Evolutionary conservation across 2,888 invertebrate genomes (phyloP).

Genomic region (Gastrophysa polygoni): DNA sequence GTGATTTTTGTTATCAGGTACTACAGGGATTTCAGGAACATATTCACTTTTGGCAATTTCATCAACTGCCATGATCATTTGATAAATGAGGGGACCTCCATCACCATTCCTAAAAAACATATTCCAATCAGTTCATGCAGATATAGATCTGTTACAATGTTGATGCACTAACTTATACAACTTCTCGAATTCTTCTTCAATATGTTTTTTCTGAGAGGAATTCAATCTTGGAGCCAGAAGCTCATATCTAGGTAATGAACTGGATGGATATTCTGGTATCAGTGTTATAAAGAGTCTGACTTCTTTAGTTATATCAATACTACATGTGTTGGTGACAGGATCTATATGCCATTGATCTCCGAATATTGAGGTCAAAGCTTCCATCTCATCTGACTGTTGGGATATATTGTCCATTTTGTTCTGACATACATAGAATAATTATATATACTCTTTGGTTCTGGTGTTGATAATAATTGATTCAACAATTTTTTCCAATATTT

Average conservation of each 20-base stretch:
- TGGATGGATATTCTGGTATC: conserved; percentile 68
- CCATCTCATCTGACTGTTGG: conserved; percentile 67
- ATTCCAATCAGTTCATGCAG: background rate
- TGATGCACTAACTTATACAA: conserved; percentile 69
- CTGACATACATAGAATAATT: too few relatives aligned
- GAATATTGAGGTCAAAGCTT: conserved; percentile 75
- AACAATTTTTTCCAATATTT: too few relatives aligned
- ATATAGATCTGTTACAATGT: too few relatives aligned
- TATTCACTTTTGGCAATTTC: conserved; percentile 18
- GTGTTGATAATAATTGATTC: too few relatives aligned
- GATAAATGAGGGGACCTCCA: conserved; percentile 30
- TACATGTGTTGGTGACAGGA: conserved; percentile 63
- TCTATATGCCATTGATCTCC: conserved; percentile 71
- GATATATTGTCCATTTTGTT: conserved; percentile 48
- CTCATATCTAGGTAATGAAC: conserved; percentile 70
- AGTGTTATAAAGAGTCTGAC: conserved; percentile 69
- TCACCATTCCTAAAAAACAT: conserved; percentile 20
- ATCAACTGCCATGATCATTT: conserved; percentile 30
- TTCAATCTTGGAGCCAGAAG: conserved; percentile 75
- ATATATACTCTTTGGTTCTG: too few relatives aligned
- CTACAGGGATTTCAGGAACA: background rate
- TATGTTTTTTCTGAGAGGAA: conserved; percentile 63
- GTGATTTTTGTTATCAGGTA: too few relatives aligned
- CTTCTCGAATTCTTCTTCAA: conserved; percentile 65
- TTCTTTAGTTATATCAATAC: conserved; percentile 64